Conservation (phyloP, 2,113 vertebrate genomes). For the Ia io region DNA sequence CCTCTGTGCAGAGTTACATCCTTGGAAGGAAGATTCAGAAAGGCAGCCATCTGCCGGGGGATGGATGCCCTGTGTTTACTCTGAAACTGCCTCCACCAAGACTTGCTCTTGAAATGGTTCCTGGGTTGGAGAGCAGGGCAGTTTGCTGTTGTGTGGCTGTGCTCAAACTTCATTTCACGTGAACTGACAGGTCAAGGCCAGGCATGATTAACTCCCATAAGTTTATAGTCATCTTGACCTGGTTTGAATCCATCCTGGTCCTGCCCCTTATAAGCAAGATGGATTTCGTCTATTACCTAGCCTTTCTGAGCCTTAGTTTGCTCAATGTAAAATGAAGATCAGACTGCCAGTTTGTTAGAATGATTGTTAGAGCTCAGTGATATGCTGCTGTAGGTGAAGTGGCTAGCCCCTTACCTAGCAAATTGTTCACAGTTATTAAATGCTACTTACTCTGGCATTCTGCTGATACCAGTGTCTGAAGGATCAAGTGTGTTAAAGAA, state of each 20-base stretch:
- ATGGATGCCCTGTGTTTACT: neutral
- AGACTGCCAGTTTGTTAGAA: neutral
- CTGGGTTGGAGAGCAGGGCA: neutral
- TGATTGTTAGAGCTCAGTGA: neutral
- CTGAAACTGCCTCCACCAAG: neutral
- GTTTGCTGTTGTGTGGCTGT: too few relatives aligned
- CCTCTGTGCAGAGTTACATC: neutral
- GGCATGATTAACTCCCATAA: neutral
- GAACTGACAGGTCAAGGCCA: neutral
- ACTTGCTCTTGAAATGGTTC: neutral
- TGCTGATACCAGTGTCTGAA: neutral
- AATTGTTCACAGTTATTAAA: neutral
- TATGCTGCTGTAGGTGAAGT: neutral
- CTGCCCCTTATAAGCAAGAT: neutral
- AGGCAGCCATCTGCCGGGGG: constrained; percentile 37
- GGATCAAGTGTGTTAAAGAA: neutral
- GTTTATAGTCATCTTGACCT: neutral
- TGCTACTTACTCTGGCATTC: neutral
- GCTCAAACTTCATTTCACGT: neutral
- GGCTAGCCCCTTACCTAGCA: neutral
- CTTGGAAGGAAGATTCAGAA: constrained; percentile 27
- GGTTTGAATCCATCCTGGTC: neutral
- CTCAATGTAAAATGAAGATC: neutral
- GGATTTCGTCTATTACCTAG: neutral
- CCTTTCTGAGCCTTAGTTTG: neutral